Evolutionary conservation across 2,888 invertebrate genomes (phyloP), one percentile per base, ranked within the genome.

Genomic region (Salpingus planirostris): DNA sequence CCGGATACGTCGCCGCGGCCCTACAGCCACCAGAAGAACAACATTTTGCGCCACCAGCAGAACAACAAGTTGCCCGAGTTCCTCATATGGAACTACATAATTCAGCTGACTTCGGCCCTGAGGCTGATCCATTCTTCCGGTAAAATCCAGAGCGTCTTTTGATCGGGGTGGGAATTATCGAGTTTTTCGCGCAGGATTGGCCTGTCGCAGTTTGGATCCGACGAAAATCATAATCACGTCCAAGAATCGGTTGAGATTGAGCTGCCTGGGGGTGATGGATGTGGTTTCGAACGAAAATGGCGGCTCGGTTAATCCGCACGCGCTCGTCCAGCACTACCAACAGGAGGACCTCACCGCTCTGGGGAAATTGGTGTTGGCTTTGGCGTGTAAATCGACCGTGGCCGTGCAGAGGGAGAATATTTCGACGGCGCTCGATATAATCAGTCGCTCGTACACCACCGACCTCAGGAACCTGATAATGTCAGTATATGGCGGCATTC

Each of bases 391-490:
- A 61, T 87, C 87, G 31, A 72, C 90, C 31, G 78, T 86, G 64
- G 90, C 90, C 54, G 79, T 86, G 49, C 84, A 86, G 63, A 71
- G 83, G 44, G 91, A 93, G 51, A 89, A 90, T 66, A 74, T 95
- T 50, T 77, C 83, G 55, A 79, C 85, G 6, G 90, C 90, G 33
- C 74, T 97, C 62, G 92, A 93, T 46, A 75, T 92, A 45, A 84
- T 97, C 47, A 73, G 87, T 36, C 74, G 91, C 52, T 81, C 86
- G 50, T 97, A 96, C 69, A 95, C 96, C 21, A 71, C 81, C 11
- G 97, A 97, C 70, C 78, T 97, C 57, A 80, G 92, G 64, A 95
- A 95, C 68, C 74, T 97, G 42, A 87, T 97, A 57, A 70, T 90
- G 91, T 93, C 73, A 64, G 76, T 67, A 31, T 21, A 14, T 3